Conservation (phyloP, 2,888 invertebrate genomes). For the Trissolcus japonicus region DNA sequence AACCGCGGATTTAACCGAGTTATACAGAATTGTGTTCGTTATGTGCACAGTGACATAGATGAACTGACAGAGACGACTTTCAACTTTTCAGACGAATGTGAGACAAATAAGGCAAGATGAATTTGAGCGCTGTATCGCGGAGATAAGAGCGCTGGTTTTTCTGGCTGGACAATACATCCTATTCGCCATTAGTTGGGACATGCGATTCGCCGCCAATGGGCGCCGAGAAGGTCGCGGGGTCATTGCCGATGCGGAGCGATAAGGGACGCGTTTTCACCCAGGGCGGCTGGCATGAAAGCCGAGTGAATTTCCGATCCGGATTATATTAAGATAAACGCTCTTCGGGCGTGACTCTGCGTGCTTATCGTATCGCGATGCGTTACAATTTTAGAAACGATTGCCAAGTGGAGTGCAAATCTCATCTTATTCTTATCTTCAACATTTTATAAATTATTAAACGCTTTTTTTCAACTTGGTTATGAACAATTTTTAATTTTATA, state of each 20-base stretch:
- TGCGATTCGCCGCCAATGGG: slow-evolving; percentile 69
- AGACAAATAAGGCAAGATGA: slow-evolving; percentile 40
- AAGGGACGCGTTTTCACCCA: slow-evolving; percentile 69
- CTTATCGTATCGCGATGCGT: slow-evolving; percentile 61
- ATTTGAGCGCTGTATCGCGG: slow-evolving; percentile 37
- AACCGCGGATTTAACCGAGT: slow-evolving; percentile 4
- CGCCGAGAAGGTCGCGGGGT: slow-evolving; percentile 66
- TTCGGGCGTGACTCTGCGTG: slow-evolving; percentile 60
- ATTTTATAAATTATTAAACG: too few species aligned
- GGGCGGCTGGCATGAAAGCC: slow-evolving; percentile 65
- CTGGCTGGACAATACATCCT: slow-evolving; percentile 56
- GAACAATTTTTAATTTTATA: neutral
- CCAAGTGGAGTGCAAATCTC: slow-evolving; percentile 15
- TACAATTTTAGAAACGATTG: slow-evolving; percentile 68
- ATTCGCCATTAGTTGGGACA: slow-evolving; percentile 61
- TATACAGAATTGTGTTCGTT: slow-evolving; percentile 28
- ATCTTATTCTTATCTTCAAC: too few species aligned
- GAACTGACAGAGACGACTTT: slow-evolving; percentile 15
- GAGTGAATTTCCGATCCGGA: slow-evolving; percentile 71
- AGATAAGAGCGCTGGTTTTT: slow-evolving; percentile 32
- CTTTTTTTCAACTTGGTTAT: neutral
- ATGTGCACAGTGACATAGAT: slow-evolving; percentile 20
- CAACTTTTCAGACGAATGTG: slow-evolving; percentile 40
- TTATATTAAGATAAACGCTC: slow-evolving; percentile 73
- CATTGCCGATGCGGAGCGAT: slow-evolving; percentile 67